These are phyloP conservation scores for Alviniconcha marisindica DNA, from an alignment of 1,140 invertebrate genomes.

Conservation along the genomic window DNA sequence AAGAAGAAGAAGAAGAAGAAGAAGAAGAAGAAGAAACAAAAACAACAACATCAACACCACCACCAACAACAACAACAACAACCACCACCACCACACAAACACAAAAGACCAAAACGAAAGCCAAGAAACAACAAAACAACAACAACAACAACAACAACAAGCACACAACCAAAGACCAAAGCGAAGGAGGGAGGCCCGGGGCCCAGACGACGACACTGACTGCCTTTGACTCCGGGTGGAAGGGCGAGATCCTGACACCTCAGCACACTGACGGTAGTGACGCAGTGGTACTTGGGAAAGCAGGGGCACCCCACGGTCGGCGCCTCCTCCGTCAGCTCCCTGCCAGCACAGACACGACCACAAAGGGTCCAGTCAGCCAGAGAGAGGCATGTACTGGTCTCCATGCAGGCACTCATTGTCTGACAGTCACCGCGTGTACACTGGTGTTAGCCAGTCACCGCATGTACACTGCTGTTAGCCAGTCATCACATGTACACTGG, in stretches of 20 bases:
- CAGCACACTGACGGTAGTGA: slow-evolving; percentile 54
- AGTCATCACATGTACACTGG: no score
- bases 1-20: no score
- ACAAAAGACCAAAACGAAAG: no score
- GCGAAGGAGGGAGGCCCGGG: background rate
- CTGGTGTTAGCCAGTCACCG: no score
- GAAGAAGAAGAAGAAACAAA: no score
- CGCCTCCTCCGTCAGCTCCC: slow-evolving; percentile 56
- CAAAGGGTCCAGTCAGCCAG: no score
- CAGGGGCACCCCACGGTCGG: slow-evolving; percentile 54
- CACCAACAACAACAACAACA: background rate
- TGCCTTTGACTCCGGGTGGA: slow-evolving; percentile 49
- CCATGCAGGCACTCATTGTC: no score
- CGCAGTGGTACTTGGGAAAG: slow-evolving; percentile 41
- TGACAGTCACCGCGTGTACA: no score
- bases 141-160: background rate
- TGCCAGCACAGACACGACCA: slow-evolving; percentile 38
- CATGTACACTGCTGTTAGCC: no score
- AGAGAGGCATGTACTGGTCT: no score
- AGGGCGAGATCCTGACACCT: slow-evolving; percentile 53
- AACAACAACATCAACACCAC: background rate
- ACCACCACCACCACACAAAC: background rate
- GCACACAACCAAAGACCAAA: background rate
- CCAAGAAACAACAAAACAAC: no score
- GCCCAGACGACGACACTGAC: background rate